Percentiles rank a stretch among this genome's conserved stretches.
These are phyloP conservation scores for Mormyrus lacerda DNA, from an alignment of 2,113 vertebrate species.

Conservation along the genomic window DNA sequence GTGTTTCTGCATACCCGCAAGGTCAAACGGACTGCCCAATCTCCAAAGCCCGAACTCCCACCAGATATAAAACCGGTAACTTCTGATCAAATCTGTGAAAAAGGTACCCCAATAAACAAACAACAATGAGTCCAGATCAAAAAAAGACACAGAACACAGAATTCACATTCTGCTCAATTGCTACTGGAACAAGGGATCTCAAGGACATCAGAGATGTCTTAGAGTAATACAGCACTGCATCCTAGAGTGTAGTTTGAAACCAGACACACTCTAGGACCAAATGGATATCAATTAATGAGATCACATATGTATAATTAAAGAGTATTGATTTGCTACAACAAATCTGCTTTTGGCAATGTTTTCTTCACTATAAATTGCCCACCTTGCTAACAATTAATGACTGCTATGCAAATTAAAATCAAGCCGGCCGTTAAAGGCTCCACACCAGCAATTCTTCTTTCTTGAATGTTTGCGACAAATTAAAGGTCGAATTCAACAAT, in stretches of 20 bases:
- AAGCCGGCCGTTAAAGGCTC: neutral
- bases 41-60: neutral
- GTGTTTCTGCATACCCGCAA: neutral
- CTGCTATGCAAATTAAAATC: conserved; percentile 4
- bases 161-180: conserved; percentile 17
- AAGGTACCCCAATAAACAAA: neutral
- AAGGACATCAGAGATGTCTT: conserved; percentile 29
- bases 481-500: neutral
- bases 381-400: neutral
- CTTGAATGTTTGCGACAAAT: neutral
- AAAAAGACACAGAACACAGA: neutral
- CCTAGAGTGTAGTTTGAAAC: conserved; percentile 2
- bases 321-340: conserved; percentile 25
- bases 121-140: neutral
- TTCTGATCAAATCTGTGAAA: neutral
- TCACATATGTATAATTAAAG: conserved; percentile 35
- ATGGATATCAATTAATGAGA: conserved; percentile 34
- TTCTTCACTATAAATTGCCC: neutral
- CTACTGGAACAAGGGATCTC: conserved; percentile 10
- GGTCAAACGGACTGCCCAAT: neutral
- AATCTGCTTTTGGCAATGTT: conserved; percentile 14
- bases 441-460: neutral
- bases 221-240: neutral
- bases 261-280: conserved; percentile 10
- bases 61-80: neutral